These are phyloP conservation scores for Volucella zonaria DNA, from an alignment of 2,888 invertebrate genomes.

Conservation along the genomic window DNA sequence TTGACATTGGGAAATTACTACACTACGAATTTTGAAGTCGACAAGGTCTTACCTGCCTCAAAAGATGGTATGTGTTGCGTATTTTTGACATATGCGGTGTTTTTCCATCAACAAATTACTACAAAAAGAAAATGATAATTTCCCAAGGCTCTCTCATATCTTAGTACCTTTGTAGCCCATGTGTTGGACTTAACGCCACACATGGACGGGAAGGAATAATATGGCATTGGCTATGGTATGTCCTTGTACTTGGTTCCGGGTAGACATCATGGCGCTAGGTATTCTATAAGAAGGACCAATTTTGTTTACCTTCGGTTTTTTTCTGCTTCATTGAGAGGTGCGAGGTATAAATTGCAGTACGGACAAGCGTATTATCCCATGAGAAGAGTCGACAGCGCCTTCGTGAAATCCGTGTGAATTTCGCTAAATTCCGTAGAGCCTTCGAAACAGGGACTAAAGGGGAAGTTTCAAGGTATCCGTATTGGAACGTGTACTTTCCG, in stretches of 20 bases:
- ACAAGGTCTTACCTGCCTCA: constrained; percentile 2
- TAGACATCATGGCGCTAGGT: constrained; percentile 68
- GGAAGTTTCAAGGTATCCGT: neutral
- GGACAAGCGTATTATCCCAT: constrained; percentile 49
- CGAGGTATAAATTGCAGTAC: constrained; percentile 55
- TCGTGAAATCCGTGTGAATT: constrained; percentile 64
- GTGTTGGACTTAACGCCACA: constrained; percentile 42
- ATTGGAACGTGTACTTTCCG: constrained; percentile 43
- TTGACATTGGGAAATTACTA: neutral
- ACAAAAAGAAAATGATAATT: constrained; percentile 25
- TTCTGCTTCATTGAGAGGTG: constrained; percentile 37
- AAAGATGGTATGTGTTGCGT: constrained; percentile 58
- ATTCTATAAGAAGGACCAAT: constrained; percentile 13
- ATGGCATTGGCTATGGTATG: constrained; percentile 27
- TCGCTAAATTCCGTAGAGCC: constrained; percentile 39
- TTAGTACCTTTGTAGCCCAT: constrained; percentile 28
- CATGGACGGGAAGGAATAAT: no score
- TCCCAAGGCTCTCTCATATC: constrained; percentile 41
- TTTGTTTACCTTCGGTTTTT: constrained; percentile 46
- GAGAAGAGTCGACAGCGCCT: constrained; percentile 52
- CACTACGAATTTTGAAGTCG: neutral
- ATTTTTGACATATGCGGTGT: constrained; percentile 70
- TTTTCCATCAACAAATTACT: constrained; percentile 39
- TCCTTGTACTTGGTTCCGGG: constrained; percentile 25
- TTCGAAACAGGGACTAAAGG: no score